These are phyloP conservation scores for Embidobia sp. DNA, from an alignment of 2,888 invertebrate species.

Conservation along the genomic window DNA sequence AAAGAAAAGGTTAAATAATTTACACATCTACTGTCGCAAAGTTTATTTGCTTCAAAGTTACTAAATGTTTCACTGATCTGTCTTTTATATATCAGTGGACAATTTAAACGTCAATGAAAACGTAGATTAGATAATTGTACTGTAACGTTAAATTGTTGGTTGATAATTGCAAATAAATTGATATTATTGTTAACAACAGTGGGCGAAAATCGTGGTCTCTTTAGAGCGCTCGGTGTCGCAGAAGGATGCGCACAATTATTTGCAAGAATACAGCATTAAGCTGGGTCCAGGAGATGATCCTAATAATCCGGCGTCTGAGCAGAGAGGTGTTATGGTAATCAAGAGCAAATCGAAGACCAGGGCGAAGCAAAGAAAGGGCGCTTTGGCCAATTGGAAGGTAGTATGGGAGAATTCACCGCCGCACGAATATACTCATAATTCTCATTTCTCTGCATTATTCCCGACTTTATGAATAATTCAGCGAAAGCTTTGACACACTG, in stretches of 20 bases:
- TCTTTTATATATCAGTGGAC: slow-evolving; percentile 4
- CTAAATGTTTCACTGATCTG: too few relatives aligned
- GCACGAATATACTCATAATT: slow-evolving; percentile 61
- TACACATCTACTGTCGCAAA: too few relatives aligned
- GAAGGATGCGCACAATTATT: slow-evolving; percentile 93
- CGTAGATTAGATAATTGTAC: background rate
- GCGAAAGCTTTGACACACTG: slow-evolving; percentile 57
- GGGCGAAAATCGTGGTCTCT: slow-evolving; percentile 99
- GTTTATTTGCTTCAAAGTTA: too few relatives aligned
- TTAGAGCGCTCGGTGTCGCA: slow-evolving; percentile 96
- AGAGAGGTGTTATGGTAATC: slow-evolving; percentile 98
- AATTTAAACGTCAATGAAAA: slow-evolving; percentile 7
- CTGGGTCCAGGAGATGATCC: slow-evolving; percentile 89
- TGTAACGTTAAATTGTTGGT: slow-evolving; percentile 1
- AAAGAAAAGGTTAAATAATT: too few relatives aligned
- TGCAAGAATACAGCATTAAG: slow-evolving; percentile 97
- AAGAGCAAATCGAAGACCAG: slow-evolving; percentile 98
- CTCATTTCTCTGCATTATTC: slow-evolving; percentile 60
- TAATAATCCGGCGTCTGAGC: slow-evolving; percentile 90
- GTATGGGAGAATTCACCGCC: slow-evolving; percentile 47
- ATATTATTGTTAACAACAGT: slow-evolving; percentile 83
- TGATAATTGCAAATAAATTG: slow-evolving; percentile 33
- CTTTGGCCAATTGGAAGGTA: slow-evolving; percentile 98
- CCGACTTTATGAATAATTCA: slow-evolving; percentile 61
- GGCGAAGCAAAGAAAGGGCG: slow-evolving; percentile 97